These are phyloP conservation scores for Rotaria magnacalcarata DNA, from an alignment of 2,888 invertebrate genomes.

Conservation along the genomic window DNA sequence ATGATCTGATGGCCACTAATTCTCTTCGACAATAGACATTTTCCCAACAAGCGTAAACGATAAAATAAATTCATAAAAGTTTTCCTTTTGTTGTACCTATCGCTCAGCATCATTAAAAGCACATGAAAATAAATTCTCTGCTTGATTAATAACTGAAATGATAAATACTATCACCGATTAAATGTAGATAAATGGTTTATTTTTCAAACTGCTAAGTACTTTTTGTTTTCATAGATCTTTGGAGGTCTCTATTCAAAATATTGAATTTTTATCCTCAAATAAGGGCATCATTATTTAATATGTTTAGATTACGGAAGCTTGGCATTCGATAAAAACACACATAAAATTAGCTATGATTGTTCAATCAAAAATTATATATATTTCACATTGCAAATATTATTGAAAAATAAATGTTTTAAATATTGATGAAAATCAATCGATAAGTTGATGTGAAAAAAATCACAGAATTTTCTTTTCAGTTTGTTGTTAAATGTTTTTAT, in stretches of 20 bases:
- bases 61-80: not conserved
- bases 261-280: not conserved
- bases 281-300: no score
- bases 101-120: not conserved
- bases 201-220: no score
- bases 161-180: not conserved
- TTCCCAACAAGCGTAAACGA: not conserved
- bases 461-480: not conserved
- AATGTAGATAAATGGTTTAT: not conserved
- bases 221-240: no score
- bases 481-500: not conserved
- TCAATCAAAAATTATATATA: not conserved
- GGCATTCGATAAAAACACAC: not conserved
- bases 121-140: not conserved
- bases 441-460: not conserved
- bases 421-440: not conserved
- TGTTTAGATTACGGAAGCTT: no score
- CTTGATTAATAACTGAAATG: not conserved
- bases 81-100: not conserved
- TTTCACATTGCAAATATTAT: not conserved
- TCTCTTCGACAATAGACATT: not conserved
- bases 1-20: not conserved
- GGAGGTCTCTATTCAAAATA: no score
- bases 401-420: not conserved
- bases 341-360: not conserved